Percentiles rank a stretch among this genome's conserved stretches.
Conservation (phyloP, 2,113 vertebrate species). For the Leucopsar rothschildi region DNA sequence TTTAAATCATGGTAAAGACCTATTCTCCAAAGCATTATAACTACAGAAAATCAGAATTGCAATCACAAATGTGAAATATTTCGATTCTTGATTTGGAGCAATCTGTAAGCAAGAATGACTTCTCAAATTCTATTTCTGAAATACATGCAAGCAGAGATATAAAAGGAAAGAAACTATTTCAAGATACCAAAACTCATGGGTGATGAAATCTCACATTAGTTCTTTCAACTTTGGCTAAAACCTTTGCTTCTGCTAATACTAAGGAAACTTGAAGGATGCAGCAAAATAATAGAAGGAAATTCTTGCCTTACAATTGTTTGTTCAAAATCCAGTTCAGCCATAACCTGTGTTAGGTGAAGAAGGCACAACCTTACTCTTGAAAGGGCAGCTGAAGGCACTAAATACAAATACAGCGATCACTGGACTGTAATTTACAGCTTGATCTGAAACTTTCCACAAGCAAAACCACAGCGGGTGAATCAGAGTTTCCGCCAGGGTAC, state of each 20-base stretch:
- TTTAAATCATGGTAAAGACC: not conserved
- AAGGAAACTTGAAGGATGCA: not conserved
- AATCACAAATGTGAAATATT: not conserved
- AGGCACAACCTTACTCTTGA: not conserved
- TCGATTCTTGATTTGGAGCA: not conserved
- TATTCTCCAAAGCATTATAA: not conserved
- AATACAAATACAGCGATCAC: not conserved
- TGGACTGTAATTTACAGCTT: not conserved
- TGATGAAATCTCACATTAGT: not conserved
- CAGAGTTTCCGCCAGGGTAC: not conserved
- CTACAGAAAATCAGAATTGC: not conserved
- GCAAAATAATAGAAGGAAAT: constrained; percentile 7
- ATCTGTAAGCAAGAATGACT: not conserved
- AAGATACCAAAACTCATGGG: not conserved
- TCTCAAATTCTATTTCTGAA: not conserved
- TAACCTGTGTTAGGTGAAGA: not conserved
- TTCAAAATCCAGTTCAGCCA: not conserved
- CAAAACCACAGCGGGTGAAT: not conserved
- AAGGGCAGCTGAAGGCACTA: not conserved
- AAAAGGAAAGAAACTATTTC: not conserved
- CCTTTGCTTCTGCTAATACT: not conserved
- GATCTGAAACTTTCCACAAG: not conserved
- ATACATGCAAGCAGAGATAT: not conserved
- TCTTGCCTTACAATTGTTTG: not conserved
- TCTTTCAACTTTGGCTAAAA: not conserved